A percentile compares a stretch with the other conserved stretches of the same genome.
phyloP scores from a whole-genome alignment of 2,113 vertebrate genomes.

The Paratilapia polleni region DNA sequence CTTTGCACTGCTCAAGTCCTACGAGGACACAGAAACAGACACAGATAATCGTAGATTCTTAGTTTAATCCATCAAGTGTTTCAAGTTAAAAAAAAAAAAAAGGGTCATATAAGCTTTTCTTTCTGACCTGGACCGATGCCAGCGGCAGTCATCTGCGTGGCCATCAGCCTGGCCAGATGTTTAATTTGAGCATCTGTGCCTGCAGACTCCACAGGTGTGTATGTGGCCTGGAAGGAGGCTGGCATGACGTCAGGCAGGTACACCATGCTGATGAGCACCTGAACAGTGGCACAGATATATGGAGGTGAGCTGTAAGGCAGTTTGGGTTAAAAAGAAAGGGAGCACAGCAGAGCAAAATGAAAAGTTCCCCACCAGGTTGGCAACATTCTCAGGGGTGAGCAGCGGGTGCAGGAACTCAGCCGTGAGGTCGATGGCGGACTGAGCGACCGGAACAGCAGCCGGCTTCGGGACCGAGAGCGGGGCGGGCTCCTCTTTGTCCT shows the following conservation, averaged over 20 bases:
- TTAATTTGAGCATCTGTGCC: constrained; percentile 95
- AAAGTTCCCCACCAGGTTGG: constrained; percentile 85
- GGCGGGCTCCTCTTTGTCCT: constrained; percentile 90
- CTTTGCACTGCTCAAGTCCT: constrained; percentile 89
- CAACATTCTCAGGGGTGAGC: constrained; percentile 88
- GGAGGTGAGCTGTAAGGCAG: not conserved
- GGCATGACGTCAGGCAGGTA: constrained; percentile 96
- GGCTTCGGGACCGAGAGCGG: constrained; percentile 75
- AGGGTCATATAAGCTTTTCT: not conserved
- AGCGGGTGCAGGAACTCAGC: constrained; percentile 90
- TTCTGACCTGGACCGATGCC: constrained; percentile 87
- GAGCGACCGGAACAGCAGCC: constrained; percentile 70
- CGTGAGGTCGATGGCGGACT: constrained; percentile 91
- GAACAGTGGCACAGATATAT: not conserved
- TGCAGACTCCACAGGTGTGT: constrained; percentile 94
- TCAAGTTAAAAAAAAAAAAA: not conserved
- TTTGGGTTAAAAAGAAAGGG: not conserved
- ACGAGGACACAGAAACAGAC: not conserved
- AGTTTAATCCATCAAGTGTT: not conserved
- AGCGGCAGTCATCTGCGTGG: constrained; percentile 89
- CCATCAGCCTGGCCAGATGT: constrained; percentile 90
- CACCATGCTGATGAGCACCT: constrained; percentile 99
- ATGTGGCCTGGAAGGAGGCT: constrained; percentile 96
- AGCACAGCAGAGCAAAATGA: not conserved
- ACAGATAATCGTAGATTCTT: not conserved